Evolutionary conservation across 2,113 vertebrate genomes (phyloP), one percentile per base, ranked within the genome.

Genomic region (Crotalus helleri): DNA sequence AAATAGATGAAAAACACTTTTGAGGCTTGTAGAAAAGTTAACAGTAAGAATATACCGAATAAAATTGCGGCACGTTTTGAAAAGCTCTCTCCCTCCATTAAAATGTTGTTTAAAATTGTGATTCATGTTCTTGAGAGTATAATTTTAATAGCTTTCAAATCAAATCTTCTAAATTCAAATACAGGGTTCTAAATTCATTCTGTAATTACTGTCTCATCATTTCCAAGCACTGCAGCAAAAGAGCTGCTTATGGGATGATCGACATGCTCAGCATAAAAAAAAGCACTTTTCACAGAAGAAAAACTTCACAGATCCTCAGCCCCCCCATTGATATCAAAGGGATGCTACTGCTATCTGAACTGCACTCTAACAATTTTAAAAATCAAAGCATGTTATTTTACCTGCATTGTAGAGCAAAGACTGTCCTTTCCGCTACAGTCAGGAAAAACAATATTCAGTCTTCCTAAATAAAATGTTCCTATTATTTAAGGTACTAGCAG

Each of bases 111-210:
- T 92, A 19, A 92, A 92, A 54, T 54, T 88, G 59, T 69, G 91
- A 64, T 92, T 87, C 58, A 51, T 19, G n/a, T 58, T 92, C 85
- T 88, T 49, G 61, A n/a, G 57, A 69, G 46, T 59, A 92, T 39
- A 51, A 53, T 91, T 88, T 92, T 92, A 87, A 92, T 88, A 59
- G 91, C 85, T 92, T 91, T 88, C 58, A 92, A 64, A 91, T 91
- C 53, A 87, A 91, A 92, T 53, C 85, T 54, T 64, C 58, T 33
- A 69, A 88, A 51, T 88, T 92, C 86, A 92, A 92, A 88, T 51
- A 69, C 44, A 61, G 19, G 91, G 91, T 88, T 88, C n/a, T 64
- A 69, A 92, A 88, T 69, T 64, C 57, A 64, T 88, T 69, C 11
- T 69, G 11, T 87, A 92, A 92, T 92, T 54, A 93, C 46, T 86